These are phyloP conservation scores for Palloptera scutellata DNA, from an alignment of 2,888 invertebrate genomes.

Conservation along the genomic window DNA sequence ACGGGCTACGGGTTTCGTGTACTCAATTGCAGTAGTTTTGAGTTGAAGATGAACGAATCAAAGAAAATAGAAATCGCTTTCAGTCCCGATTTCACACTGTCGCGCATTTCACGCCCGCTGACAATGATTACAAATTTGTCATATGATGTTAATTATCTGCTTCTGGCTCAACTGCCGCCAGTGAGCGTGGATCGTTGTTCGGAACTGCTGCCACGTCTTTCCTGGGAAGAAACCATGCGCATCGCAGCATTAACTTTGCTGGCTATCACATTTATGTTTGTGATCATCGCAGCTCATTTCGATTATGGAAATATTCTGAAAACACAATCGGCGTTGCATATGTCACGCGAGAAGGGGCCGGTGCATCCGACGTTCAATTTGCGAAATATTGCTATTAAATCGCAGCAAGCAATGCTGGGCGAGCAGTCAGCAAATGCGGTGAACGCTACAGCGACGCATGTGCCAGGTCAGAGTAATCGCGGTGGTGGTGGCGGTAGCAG, in stretches of 20 bases:
- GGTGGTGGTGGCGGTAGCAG: constrained; percentile 1
- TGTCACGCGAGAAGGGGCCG: constrained; percentile 66
- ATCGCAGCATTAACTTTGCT: constrained; percentile 70
- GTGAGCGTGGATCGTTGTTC: constrained; percentile 76
- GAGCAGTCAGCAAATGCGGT: background rate
- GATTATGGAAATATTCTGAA: constrained; percentile 77
- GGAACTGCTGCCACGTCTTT: constrained; percentile 74
- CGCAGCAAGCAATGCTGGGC: constrained; percentile 28
- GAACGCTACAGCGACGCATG: background rate
- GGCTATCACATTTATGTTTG: constrained; percentile 70
- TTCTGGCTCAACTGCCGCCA: constrained; percentile 71
- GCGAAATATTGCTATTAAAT: constrained; percentile 60
- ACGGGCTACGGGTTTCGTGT: constrained; percentile 84
- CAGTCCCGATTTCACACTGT: constrained; percentile 86
- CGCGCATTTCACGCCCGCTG: constrained; percentile 74
- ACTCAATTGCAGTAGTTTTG: constrained; percentile 77
- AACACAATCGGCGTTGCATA: constrained; percentile 61
- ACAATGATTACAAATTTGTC: constrained; percentile 71
- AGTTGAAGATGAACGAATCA: constrained; percentile 75
- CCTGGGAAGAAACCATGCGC: constrained; percentile 79
- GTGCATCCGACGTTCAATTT: constrained; percentile 72
- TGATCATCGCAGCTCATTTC: constrained; percentile 73
- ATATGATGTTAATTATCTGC: constrained; percentile 71
- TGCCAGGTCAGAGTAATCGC: background rate
- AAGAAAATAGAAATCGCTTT: constrained; percentile 85